Conservation (phyloP, 2,113 vertebrate genomes). For the Speoplatyrhinus poulsoni region DNA sequence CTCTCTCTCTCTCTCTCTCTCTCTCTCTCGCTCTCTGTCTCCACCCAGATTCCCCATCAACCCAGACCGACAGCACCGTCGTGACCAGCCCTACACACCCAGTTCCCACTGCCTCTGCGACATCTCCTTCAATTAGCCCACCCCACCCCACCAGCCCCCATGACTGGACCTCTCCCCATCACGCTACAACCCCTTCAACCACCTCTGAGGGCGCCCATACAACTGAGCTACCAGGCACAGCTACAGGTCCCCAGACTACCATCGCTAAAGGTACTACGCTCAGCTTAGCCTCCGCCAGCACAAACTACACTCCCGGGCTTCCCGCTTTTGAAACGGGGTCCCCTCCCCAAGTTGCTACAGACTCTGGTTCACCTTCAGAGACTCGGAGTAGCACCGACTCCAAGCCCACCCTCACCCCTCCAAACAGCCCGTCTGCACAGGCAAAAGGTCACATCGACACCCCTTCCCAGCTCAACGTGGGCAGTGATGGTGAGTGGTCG, state of each 20-base stretch:
- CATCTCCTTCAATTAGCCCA: too few relatives aligned
- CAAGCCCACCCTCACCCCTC: not conserved
- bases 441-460: constrained; percentile 40
- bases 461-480: constrained; percentile 69
- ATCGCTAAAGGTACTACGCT: not conserved
- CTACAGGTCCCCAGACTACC: not conserved
- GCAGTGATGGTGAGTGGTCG: constrained; percentile 64
- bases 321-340: not conserved
- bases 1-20: not conserved
- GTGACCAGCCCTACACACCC: too few relatives aligned
- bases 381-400: not conserved
- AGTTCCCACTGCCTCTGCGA: too few relatives aligned
- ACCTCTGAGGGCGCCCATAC: not conserved
- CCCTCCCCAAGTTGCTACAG: constrained; percentile 42
- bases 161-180: not conserved
- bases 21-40: too few relatives aligned
- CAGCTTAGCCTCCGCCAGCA: not conserved
- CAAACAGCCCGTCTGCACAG: constrained; percentile 48
- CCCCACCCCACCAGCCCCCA: not conserved
- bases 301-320: not conserved
- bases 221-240: not conserved
- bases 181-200: not conserved
- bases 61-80: not conserved
- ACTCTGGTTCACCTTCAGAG: constrained; percentile 5
- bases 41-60: too few relatives aligned